Percentiles rank a stretch among this genome's conserved stretches.
These are phyloP conservation scores for Orthosia gothica DNA, from an alignment of 2,888 invertebrate genomes.

Conservation along the genomic window DNA sequence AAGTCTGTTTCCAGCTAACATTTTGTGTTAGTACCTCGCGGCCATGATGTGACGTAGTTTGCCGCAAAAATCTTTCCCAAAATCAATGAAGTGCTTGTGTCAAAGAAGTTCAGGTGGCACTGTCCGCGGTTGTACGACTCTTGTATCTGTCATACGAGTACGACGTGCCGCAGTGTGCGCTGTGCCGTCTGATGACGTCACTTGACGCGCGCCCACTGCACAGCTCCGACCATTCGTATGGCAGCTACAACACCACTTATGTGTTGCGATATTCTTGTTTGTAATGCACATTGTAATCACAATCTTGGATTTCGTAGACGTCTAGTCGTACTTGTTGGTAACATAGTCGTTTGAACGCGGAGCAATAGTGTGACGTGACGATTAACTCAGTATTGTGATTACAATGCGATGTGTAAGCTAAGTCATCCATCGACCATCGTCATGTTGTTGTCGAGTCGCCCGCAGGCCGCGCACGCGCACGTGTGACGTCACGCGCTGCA, in stretches of 20 bases:
- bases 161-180: conserved; percentile 5
- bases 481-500: conserved; percentile 68
- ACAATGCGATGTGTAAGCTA: conserved; percentile 32
- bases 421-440: conserved; percentile 77
- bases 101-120: neutral
- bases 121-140: neutral
- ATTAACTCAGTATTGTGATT: conserved; percentile 31
- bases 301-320: conserved; percentile 7
- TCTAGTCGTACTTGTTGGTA: too few species aligned
- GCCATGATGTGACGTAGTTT: neutral
- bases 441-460: conserved; percentile 75
- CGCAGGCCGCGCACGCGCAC: conserved; percentile 55
- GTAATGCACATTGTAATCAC: conserved; percentile 42
- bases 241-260: conserved; percentile 9
- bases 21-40: neutral
- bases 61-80: neutral
- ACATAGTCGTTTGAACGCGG: neutral
- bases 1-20: neutral
- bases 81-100: neutral
- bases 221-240: conserved; percentile 28
- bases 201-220: neutral
- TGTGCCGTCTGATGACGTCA: neutral
- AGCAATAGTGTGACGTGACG: neutral
- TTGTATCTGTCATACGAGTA: conserved; percentile 14
- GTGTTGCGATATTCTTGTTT: conserved; percentile 10